A percentile compares a stretch with the other conserved stretches of the same genome.
These are phyloP conservation scores for Tenthredo mesomela DNA, from an alignment of 2,888 invertebrate genomes.

Conservation along the genomic window DNA sequence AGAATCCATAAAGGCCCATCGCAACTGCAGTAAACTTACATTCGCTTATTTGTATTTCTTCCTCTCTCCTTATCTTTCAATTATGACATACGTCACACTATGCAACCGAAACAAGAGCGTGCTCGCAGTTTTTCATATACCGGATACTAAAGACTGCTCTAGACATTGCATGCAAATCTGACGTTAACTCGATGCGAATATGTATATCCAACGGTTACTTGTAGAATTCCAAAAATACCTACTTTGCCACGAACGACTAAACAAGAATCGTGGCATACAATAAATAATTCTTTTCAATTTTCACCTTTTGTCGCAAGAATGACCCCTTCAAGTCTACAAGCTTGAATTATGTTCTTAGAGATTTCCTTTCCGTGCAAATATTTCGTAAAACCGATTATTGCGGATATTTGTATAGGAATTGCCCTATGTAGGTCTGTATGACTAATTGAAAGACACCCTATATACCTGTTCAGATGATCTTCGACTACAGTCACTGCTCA, in stretches of 20 bases:
- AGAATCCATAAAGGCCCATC: not conserved
- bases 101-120: not conserved
- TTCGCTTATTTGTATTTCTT: not conserved
- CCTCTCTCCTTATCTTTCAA: not conserved
- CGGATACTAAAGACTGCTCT: not conserved
- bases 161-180: slow-evolving; percentile 11
- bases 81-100: not conserved
- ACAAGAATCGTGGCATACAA: not conserved
- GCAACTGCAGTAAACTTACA: not conserved
- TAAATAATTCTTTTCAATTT: not conserved
- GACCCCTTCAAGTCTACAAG: not conserved
- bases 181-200: not conserved
- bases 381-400: not conserved
- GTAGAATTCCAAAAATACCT: not conserved
- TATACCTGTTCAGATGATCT: no score
- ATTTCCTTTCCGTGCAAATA: not conserved
- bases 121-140: not conserved
- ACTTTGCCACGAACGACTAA: not conserved
- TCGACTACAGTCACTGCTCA: no score
- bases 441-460: no score
- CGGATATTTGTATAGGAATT: no score
- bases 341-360: not conserved
- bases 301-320: not conserved
- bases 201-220: not conserved
- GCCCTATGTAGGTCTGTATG: no score